phyloP scores from a whole-genome alignment of 2,113 vertebrate species.

The Peucedramus taeniatus region DNA sequence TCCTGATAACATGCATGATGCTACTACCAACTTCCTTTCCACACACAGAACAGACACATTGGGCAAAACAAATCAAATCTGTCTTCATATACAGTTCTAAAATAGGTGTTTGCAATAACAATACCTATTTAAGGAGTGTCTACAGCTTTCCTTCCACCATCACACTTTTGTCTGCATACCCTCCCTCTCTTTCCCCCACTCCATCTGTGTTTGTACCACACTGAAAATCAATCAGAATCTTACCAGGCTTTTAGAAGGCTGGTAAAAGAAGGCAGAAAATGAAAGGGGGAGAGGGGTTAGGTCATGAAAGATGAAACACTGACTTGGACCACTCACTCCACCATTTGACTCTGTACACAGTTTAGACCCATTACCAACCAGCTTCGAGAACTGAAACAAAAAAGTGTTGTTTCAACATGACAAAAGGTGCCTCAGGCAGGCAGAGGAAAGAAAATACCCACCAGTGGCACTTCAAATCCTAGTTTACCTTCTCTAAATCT shows the following conservation, averaged over 20 bases:
- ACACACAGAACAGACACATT: background rate
- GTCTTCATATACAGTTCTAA: background rate
- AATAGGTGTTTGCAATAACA: background rate
- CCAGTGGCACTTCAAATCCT: background rate
- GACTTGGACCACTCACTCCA: background rate
- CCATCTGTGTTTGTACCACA: background rate
- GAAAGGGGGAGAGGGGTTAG: background rate
- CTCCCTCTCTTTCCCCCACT: background rate
- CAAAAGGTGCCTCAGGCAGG: background rate
- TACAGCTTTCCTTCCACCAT: background rate
- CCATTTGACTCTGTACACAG: background rate
- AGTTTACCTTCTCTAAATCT: background rate
- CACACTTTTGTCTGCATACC: background rate
- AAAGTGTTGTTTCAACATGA: background rate
- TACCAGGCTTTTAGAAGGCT: background rate
- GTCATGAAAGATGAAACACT: background rate
- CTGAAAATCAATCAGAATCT: background rate
- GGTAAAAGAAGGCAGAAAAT: background rate
- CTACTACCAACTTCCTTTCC: background rate
- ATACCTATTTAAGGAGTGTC: background rate
- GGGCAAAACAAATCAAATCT: background rate
- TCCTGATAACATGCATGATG: background rate
- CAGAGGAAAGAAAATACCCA: background rate
- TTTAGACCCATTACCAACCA: background rate
- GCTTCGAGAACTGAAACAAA: background rate